These are phyloP conservation scores for Solenopsis fugax DNA, from an alignment of 1,140 invertebrate genomes.

Conservation along the genomic window DNA sequence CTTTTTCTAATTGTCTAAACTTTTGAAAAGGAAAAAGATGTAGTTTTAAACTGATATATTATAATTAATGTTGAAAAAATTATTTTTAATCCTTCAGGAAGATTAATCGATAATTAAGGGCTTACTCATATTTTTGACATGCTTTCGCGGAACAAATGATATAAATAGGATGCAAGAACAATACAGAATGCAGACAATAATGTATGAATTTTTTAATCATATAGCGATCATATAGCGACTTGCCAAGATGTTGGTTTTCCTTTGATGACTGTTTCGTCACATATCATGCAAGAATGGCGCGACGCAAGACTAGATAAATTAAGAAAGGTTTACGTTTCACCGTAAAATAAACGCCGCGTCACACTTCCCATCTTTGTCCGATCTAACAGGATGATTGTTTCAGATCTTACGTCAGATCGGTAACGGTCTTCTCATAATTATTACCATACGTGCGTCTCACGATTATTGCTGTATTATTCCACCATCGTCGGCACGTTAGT, in stretches of 20 bases:
- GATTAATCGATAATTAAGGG: conserved; percentile 10
- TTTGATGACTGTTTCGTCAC: not conserved
- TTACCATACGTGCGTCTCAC: conserved; percentile 35
- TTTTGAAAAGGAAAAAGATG: not conserved
- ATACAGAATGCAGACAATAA: not conserved
- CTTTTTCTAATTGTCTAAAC: not conserved
- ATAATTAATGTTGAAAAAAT: not conserved
- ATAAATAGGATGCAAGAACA: not conserved
- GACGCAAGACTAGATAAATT: not conserved
- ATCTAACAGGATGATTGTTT: conserved; percentile 32
- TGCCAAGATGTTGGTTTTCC: not conserved
- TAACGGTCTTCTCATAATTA: conserved; percentile 52
- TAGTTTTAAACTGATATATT: not conserved
- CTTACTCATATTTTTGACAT: not conserved
- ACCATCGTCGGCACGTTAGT: conserved; percentile 46
- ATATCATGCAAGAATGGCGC: not conserved
- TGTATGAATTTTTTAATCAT: not conserved
- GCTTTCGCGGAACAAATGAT: not conserved
- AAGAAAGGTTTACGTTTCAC: conserved; percentile 3
- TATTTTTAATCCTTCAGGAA: not conserved
- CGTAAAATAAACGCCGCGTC: conserved; percentile 11
- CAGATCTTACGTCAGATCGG: conserved; percentile 11
- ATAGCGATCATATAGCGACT: not conserved
- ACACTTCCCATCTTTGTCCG: not conserved
- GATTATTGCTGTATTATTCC: conserved; percentile 62